These are phyloP conservation scores for Heliconius hermathena DNA, from an alignment of 1,140 invertebrate species.

Conservation along the genomic window DNA sequence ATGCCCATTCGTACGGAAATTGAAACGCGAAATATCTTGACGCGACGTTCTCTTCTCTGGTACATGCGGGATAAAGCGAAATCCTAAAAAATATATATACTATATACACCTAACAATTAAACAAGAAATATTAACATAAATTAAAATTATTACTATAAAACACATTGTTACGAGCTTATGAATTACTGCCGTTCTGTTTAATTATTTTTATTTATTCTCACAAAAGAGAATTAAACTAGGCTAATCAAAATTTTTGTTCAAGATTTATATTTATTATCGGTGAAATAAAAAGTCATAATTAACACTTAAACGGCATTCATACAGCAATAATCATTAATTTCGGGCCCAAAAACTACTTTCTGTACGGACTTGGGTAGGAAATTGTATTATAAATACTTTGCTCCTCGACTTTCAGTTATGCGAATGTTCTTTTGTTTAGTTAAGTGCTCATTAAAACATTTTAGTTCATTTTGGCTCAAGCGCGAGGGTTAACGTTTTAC, in stretches of 20 bases:
- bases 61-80: no score
- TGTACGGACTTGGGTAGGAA: slow-evolving; percentile 42
- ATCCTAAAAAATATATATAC: background rate
- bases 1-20: no score
- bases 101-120: background rate
- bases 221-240: background rate
- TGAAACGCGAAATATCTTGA: no score
- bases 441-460: slow-evolving; percentile 38
- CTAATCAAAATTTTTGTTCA: slow-evolving; percentile 45
- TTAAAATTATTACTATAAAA: background rate
- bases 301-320: slow-evolving; percentile 47
- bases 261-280: slow-evolving; percentile 43
- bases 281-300: slow-evolving; percentile 51
- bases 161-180: slow-evolving; percentile 5
- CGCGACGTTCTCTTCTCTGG: no score
- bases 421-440: slow-evolving; percentile 38
- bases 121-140: background rate
- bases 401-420: slow-evolving; percentile 32
- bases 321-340: slow-evolving; percentile 53
- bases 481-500: slow-evolving; percentile 1
- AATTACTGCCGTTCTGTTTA: background rate
- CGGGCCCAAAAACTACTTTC: slow-evolving; percentile 45
- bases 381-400: slow-evolving; percentile 44
- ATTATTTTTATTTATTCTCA: background rate
- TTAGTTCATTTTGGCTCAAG: slow-evolving; percentile 29